Evolutionary conservation across 2,113 vertebrate genomes (phyloP), one percentile per base, ranked within the genome.

Genomic region (Trachemys scripta): DNA sequence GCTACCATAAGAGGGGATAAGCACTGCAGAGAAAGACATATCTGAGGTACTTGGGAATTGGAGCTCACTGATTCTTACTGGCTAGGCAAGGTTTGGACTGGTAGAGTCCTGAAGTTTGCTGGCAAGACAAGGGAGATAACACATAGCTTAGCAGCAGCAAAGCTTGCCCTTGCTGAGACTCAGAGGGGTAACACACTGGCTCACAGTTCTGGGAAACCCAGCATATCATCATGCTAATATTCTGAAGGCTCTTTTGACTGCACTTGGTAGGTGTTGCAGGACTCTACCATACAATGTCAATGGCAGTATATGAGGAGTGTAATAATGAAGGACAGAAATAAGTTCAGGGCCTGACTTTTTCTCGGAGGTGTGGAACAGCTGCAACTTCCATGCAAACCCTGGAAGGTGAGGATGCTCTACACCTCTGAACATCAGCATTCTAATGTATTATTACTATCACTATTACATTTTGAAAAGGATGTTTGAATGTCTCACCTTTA

Each of bases 401-500:
- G 78, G 78, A 49, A 69, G 87, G 22, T 57, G 62, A 2, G 0
- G 2, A 2, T 16, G 84, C 65, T 57, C 10, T 7, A 29, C 50
- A 38, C 29, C 35, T 12, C 8, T 45, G 27, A 45, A 10, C 10
- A 0, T 2, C 0, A 0, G 62, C 62, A 69, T 31, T 4, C 29
- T 51, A 25, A n/a, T 75, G 10, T 1, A 20, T 49, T 8, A 20
- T 2, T 0, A 1, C 80, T 8, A 20, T 2, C 0, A 1, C 80
- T 53, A 53, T 19, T 53, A 19, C 13, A 65, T 50, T 81, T 49
- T 50, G 24, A 53, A 6, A 45, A 53, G 54, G 10, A 6, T 35
- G 10, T 0, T 69, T 49, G 17, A 9, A 5, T 0, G 0, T 4
- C 4, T 22, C 50, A 38, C 2, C 20, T 4, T 81, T 47, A 4